Conservation (phyloP, 1,140 invertebrate genomes). For the Drosophila littoralis region DNA sequence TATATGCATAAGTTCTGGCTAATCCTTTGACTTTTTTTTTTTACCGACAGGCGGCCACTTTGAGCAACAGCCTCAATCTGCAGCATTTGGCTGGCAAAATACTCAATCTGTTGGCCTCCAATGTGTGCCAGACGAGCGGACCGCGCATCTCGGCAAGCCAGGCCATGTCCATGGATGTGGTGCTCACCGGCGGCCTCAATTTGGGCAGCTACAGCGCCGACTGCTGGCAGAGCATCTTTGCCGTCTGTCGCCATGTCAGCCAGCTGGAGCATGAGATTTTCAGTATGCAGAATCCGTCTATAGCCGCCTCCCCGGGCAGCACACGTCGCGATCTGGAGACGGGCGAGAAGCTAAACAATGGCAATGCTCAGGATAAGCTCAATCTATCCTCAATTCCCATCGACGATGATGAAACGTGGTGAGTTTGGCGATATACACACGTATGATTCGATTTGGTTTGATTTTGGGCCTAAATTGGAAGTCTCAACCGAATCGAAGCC, state of each 20-base stretch:
- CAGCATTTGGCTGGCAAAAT: conserved; percentile 87
- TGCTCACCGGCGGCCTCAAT: conserved; percentile 90
- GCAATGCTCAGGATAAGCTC: conserved; percentile 78
- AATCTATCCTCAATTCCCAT: conserved; percentile 85
- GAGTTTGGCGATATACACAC: conserved; percentile 37
- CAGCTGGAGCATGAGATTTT: conserved; percentile 95
- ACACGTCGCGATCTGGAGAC: conserved; percentile 85
- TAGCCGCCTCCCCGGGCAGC: conserved; percentile 83
- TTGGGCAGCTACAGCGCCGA: conserved; percentile 95
- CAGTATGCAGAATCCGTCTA: conserved; percentile 86
- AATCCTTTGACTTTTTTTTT: not conserved
- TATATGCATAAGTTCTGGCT: not conserved
- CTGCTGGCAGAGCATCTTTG: conserved; percentile 97
- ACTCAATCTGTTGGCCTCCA: conserved; percentile 79
- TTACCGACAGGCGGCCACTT: conserved; percentile 87
- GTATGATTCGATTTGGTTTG: not conserved
- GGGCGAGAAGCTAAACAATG: conserved; percentile 78
- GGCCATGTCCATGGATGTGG: conserved; percentile 94
- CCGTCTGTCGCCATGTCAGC: conserved; percentile 95
- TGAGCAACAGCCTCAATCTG: conserved; percentile 90
- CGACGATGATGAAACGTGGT: conserved; percentile 91
- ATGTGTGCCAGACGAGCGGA: conserved; percentile 85
- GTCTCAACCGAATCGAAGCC: not conserved
- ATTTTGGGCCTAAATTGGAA: too few relatives aligned
- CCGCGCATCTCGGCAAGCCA: conserved; percentile 92